Conservation (phyloP, 1,140 invertebrate species). For the Drosophila tropicalis region DNA sequence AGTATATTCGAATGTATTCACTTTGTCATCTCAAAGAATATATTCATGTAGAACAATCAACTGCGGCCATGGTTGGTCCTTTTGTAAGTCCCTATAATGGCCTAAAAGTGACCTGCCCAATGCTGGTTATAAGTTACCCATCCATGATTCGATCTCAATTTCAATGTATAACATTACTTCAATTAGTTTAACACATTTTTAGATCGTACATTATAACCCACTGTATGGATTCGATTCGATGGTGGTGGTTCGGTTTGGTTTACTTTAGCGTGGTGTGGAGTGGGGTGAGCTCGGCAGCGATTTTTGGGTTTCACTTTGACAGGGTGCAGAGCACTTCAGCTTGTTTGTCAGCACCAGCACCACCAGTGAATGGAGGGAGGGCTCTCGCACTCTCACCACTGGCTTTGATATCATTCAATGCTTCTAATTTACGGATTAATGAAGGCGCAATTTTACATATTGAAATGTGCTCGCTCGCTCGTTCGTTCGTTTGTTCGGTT, state of each 20-base stretch:
- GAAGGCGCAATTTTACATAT: constrained; percentile 80
- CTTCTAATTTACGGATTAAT: constrained; percentile 81
- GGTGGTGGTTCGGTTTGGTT: constrained; percentile 48
- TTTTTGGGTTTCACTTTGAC: constrained; percentile 9
- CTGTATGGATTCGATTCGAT: constrained; percentile 34
- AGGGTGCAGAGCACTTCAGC: constrained; percentile 25
- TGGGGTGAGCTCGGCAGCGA: constrained; percentile 24
- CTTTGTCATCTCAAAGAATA: too few relatives aligned
- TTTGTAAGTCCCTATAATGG: too few relatives aligned
- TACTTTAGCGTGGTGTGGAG: constrained; percentile 1
- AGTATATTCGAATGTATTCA: too few relatives aligned
- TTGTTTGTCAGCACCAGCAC: constrained; percentile 61
- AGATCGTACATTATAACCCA: constrained; percentile 15
- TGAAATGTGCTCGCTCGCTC: constrained; percentile 50
- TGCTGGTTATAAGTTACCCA: too few relatives aligned
- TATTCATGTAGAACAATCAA: too few relatives aligned
- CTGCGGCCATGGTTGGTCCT: too few relatives aligned
- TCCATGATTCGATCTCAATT: too few relatives aligned
- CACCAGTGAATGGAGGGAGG: not conserved
- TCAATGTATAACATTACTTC: too few relatives aligned
- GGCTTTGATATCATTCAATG: constrained; percentile 70
- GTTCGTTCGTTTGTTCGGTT: constrained; percentile 8
- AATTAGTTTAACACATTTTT: too few relatives aligned
- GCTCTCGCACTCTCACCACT: not conserved
- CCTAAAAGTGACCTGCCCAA: too few relatives aligned